Evolutionary conservation across 2,797 vertebrate species (phyloP).

Genomic region (Eidolon dupreanum): DNA sequence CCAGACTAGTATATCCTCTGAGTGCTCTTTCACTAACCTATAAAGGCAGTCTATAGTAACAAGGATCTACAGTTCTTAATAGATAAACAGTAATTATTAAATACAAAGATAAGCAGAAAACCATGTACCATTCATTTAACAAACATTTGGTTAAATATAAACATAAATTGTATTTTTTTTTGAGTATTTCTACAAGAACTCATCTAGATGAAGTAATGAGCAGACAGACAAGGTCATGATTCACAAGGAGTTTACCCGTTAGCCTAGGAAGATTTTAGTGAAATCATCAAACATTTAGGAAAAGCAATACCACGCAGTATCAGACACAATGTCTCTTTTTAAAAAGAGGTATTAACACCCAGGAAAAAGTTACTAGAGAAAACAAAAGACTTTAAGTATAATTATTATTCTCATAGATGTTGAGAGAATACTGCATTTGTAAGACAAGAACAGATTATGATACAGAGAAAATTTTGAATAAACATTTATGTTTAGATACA

Average conservation of each 20-base stretch:
- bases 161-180: background rate
- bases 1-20: background rate
- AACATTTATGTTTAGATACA: background rate
- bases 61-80: background rate
- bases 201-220: background rate
- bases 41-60: background rate
- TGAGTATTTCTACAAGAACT: background rate
- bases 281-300: background rate
- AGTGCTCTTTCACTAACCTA: background rate
- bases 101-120: background rate
- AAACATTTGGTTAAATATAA: background rate
- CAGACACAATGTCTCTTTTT: background rate
- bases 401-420: background rate
- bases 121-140: background rate
- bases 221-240: background rate
- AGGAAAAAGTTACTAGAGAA: background rate
- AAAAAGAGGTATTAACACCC: background rate
- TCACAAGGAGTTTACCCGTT: background rate
- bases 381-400: background rate
- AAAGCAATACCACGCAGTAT: background rate
- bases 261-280: background rate
- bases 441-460: background rate
- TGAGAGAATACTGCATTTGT: background rate
- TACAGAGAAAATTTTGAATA: background rate
- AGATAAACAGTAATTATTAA: background rate